Evolutionary conservation across 1,140 invertebrate species (phyloP).

Genomic region (Pristionchus pacificus): DNA sequence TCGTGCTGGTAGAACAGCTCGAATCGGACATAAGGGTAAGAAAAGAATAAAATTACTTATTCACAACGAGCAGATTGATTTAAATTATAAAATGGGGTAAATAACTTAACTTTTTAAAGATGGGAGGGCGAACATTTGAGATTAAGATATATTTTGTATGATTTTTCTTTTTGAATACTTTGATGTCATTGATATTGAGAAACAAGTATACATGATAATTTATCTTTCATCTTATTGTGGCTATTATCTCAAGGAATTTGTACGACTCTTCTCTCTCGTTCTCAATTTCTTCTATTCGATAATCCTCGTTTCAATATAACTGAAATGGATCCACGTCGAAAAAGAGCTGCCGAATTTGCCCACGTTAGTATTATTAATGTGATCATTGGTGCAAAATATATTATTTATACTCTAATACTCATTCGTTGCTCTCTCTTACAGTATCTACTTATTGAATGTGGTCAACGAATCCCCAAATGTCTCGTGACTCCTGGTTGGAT

Average conservation of each 20-base stretch:
- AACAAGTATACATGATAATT: not conserved
- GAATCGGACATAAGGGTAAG: not conserved
- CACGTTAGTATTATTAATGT: no score
- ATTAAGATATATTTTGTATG: not conserved
- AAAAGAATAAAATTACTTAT: no score
- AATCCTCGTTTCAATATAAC: no score
- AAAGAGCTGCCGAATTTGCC: no score
- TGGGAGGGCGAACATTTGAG: not conserved
- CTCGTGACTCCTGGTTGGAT: no score
- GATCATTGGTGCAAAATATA: no score
- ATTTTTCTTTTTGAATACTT: no score
- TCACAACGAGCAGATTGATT: not conserved
- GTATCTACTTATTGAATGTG: not conserved
- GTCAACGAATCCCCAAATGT: not conserved
- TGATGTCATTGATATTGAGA: not conserved
- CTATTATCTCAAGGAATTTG: no score
- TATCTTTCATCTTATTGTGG: no score
- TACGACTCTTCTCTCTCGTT: no score
- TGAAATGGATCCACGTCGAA: not conserved
- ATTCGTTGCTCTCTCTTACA: not conserved
- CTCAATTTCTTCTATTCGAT: no score
- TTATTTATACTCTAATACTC: not conserved
- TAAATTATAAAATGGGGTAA: no score
- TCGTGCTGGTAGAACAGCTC: not conserved
- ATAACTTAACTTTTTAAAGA: not conserved